Base-by-base conservation (phyloP, 2,797 vertebrate species). In the Etheostoma nigrum region DNA sequence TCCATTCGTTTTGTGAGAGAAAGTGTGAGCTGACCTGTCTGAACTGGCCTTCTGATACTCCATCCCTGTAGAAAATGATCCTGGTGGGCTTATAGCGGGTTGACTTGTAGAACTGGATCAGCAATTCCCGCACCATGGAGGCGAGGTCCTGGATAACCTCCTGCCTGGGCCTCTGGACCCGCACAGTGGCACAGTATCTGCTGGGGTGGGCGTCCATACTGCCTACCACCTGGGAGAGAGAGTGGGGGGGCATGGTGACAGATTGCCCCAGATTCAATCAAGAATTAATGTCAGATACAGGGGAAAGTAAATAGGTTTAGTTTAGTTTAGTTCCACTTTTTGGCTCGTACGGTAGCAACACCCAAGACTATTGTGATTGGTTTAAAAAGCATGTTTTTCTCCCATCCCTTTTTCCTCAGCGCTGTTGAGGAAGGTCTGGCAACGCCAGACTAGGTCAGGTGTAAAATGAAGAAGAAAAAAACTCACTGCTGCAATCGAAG, bases 71-170 rank as follows among this genome's bases (percentile, higher is more conserved):
- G 94, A 98, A 99, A 94, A 99, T 99, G 92, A 99, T 99, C 4
- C 98, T 91, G 3, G 98, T 99, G 90, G 98, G 98, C 86, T 99
- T 99, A 95, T 99, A 99, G 57, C 98, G 97, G 3, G 98, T 99
- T 4, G 98, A 99, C 86, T 99, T 99, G 96, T 99, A 99, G 94
- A 99, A 99, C 85, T 99, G 98, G 89, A 99, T 99, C 76, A 99
- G 97, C 55, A 99, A 92, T 88, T 99, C 98, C 61, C 98, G 96
- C 88, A 99, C 98, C 98, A 99, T 99, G 68, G 97, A 99, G 83
- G 98, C 96, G 77, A 99, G 91, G 67, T 99, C 98, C 86, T 99
- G 97, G 89, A 99, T 99, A 76, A 99, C 97, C 84, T 99, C 98
- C 93, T 99, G 98, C 25, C 98, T 94, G 42, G 98, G 98, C 44